Evolutionary conservation across 37 sponge, comb jelly and placozoan species (phyloP).

Genomic region (Cliona cf. orientalis): DNA sequence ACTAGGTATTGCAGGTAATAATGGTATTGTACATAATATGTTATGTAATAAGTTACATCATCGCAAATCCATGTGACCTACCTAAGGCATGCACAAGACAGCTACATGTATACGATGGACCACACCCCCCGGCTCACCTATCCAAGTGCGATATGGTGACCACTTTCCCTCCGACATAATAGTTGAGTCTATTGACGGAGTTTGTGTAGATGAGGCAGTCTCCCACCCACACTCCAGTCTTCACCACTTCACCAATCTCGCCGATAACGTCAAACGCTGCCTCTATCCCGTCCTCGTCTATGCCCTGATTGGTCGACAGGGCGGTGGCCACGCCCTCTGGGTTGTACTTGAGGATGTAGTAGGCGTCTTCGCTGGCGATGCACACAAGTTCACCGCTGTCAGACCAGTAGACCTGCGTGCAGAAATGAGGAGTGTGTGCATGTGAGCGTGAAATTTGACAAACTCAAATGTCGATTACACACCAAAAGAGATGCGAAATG

Average conservation of each 20-base stretch:
- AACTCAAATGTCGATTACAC: no score
- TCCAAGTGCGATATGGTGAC: slow-evolving; percentile 96
- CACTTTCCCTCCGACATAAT: slow-evolving; percentile 96
- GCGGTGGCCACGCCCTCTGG: slow-evolving; percentile 42
- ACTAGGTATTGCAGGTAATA: no score
- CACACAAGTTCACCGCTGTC: slow-evolving; percentile 89
- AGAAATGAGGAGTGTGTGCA: neutral
- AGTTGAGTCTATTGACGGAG: slow-evolving; percentile 91
- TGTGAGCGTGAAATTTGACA: no score
- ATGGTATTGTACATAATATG: no score
- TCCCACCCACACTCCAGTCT: slow-evolving; percentile 93
- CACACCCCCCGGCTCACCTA: slow-evolving; percentile 61
- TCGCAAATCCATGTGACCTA: no score
- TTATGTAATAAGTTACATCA: no score
- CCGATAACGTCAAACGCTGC: slow-evolving; percentile 86
- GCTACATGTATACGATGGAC: no score
- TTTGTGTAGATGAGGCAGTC: slow-evolving; percentile 99
- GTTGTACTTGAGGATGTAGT: slow-evolving; percentile 79
- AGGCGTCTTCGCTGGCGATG: slow-evolving; percentile 77
- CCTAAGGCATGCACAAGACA: no score
- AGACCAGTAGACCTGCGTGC: slow-evolving; percentile 82
- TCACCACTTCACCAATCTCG: slow-evolving; percentile 79
- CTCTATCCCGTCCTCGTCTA: slow-evolving; percentile 90
- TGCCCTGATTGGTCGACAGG: slow-evolving; percentile 67
- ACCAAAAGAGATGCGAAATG: no score